These are phyloP conservation scores for Limosa lapponica DNA, from an alignment of 2,797 vertebrate species.

Conservation along the genomic window DNA sequence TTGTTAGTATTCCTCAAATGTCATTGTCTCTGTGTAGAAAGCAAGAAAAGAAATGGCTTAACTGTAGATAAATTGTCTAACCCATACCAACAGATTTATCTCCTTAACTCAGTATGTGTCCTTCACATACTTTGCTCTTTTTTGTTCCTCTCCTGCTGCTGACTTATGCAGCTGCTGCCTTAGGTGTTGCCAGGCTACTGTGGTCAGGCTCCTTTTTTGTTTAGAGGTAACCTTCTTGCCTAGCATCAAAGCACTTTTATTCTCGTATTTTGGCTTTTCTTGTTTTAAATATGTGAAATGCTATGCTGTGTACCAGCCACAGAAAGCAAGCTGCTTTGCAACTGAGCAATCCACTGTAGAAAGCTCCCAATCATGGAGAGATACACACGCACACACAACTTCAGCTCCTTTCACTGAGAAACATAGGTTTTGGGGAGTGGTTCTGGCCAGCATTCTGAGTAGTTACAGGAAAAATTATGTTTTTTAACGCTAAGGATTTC, in stretches of 20 bases:
- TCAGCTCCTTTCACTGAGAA: neutral
- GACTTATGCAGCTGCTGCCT: neutral
- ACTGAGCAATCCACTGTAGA: neutral
- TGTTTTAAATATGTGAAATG: neutral
- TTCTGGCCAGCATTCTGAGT: neutral
- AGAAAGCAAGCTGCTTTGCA: neutral
- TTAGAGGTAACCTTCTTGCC: neutral
- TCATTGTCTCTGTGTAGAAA: neutral
- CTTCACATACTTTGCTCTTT: neutral
- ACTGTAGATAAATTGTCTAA: neutral
- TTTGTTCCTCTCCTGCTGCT: neutral
- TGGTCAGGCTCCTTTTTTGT: neutral
- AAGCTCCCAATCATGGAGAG: fast-evolving
- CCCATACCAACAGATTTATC: neutral
- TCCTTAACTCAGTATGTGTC: neutral
- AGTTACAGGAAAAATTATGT: neutral
- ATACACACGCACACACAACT: fast-evolving
- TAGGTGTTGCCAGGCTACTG: neutral
- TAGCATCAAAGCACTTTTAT: neutral
- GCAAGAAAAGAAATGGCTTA: neutral
- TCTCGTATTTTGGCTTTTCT: neutral
- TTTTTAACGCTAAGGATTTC: neutral
- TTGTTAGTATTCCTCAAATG: neutral
- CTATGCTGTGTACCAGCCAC: neutral
- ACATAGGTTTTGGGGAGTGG: neutral